Evolutionary conservation across 2,888 invertebrate species (phyloP).

Genomic region (Stenurella melanura): DNA sequence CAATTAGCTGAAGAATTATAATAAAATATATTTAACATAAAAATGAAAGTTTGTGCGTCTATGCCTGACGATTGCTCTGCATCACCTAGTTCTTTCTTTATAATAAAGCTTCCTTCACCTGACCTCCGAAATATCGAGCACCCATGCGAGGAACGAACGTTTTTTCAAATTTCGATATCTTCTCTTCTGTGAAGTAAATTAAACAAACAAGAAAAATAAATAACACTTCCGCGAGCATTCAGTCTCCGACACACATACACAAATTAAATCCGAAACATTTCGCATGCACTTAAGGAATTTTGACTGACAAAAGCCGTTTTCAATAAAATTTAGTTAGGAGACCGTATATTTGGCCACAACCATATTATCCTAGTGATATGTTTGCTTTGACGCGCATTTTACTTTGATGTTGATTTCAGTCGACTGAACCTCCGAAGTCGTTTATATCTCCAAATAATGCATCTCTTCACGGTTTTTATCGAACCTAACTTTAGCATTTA

Average conservation of each 20-base stretch:
- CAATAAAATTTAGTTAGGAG: slow-evolving; percentile 16
- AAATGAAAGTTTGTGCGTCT: no score
- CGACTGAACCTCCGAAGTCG: slow-evolving; percentile 37
- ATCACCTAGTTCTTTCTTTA: no score
- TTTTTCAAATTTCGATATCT: no score
- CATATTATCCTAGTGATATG: slow-evolving; percentile 26
- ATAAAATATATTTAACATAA: no score
- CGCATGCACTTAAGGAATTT: slow-evolving; percentile 1
- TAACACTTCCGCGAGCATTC: not conserved
- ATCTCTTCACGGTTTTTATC: slow-evolving; percentile 47
- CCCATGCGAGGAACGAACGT: no score
- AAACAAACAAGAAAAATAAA: not conserved
- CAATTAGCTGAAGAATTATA: no score
- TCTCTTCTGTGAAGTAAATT: not conserved
- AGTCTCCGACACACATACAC: not conserved
- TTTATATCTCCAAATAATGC: slow-evolving; percentile 41
- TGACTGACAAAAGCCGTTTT: slow-evolving; percentile 22
- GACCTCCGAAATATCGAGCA: no score
- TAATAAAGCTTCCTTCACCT: no score
- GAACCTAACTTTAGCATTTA: slow-evolving; percentile 49
- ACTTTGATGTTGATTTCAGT: slow-evolving; percentile 44
- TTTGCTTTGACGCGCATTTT: slow-evolving; percentile 26
- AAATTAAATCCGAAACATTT: slow-evolving; percentile 4
- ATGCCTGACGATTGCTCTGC: no score
- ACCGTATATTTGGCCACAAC: slow-evolving; percentile 20